Conservation (phyloP, 2,113 vertebrate genomes). For the Dasyprocta punctata region DNA sequence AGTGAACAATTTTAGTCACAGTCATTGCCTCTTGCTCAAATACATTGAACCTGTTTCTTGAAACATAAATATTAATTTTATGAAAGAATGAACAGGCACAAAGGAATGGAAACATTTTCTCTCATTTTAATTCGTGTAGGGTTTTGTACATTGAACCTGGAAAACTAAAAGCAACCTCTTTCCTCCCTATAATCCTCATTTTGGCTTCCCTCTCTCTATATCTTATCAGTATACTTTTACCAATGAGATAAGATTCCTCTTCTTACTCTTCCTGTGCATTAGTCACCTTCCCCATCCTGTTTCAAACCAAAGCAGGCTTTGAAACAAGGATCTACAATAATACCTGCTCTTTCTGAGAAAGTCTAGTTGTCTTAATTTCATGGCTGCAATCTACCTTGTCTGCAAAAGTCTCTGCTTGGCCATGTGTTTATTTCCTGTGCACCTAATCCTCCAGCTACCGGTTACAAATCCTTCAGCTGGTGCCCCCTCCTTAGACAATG, state of each 20-base stretch:
- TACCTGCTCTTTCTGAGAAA: conserved; percentile 32
- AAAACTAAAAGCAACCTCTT: not conserved
- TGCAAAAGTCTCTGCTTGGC: not conserved
- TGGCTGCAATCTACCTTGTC: conserved; percentile 1
- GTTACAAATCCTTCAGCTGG: conserved; percentile 61
- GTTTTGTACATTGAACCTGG: not conserved
- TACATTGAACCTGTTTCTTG: not conserved
- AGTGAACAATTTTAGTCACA: not conserved
- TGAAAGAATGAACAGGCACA: not conserved
- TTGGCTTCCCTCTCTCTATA: not conserved
- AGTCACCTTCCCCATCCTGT: conserved; percentile 48
- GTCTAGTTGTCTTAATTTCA: conserved; percentile 24
- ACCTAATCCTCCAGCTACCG: conserved; percentile 46
- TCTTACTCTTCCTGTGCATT: conserved; percentile 56
- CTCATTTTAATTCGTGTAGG: conserved; percentile 21
- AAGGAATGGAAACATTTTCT: not conserved
- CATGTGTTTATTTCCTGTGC: conserved; percentile 44
- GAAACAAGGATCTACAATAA: conserved; percentile 47
- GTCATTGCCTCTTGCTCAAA: not conserved
- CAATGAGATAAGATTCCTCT: conserved; percentile 57
- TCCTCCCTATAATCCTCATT: not conserved
- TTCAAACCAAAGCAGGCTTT: conserved; percentile 50
- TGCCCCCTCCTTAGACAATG: not conserved
- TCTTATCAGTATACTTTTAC: conserved; percentile 58
- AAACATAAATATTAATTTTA: conserved; percentile 29